These are phyloP conservation scores for Myzus persicae DNA, from an alignment of 1,140 invertebrate species.

Conservation along the genomic window DNA sequence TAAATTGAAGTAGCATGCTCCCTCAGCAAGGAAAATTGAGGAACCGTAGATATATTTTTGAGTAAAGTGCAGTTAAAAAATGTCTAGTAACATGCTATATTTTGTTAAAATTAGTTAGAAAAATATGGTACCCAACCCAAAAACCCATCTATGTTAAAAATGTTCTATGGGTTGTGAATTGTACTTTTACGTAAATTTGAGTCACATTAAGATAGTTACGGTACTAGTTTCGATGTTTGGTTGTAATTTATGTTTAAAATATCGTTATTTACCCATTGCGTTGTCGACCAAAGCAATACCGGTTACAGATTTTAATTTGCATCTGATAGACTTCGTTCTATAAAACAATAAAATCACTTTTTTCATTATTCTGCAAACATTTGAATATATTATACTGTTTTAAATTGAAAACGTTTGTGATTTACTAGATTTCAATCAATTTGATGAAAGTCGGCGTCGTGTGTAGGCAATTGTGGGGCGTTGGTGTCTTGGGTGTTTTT, in stretches of 20 bases:
- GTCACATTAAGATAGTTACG: too few species aligned
- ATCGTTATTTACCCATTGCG: background rate
- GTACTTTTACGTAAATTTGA: too few species aligned
- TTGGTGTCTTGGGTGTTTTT: background rate
- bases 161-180: too few species aligned
- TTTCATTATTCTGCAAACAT: background rate
- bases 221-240: too few species aligned
- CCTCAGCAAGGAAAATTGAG: too few species aligned
- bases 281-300: background rate
- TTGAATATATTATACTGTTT: constrained; percentile 13
- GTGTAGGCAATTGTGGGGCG: constrained; percentile 20
- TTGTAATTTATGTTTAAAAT: background rate
- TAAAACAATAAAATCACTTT: background rate
- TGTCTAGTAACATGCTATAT: too few species aligned
- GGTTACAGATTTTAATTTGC: constrained; percentile 18
- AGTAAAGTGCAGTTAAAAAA: too few species aligned
- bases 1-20: too few species aligned
- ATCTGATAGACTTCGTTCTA: background rate
- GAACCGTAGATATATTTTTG: too few species aligned
- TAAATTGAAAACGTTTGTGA: constrained; percentile 43
- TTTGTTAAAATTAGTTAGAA: too few species aligned
- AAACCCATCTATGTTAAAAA: too few species aligned
- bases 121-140: too few species aligned
- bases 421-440: constrained; percentile 32
- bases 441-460: constrained; percentile 17